Base-by-base conservation (phyloP, 2,797 vertebrate species). In the Erpetoichthys calabaricus region DNA sequence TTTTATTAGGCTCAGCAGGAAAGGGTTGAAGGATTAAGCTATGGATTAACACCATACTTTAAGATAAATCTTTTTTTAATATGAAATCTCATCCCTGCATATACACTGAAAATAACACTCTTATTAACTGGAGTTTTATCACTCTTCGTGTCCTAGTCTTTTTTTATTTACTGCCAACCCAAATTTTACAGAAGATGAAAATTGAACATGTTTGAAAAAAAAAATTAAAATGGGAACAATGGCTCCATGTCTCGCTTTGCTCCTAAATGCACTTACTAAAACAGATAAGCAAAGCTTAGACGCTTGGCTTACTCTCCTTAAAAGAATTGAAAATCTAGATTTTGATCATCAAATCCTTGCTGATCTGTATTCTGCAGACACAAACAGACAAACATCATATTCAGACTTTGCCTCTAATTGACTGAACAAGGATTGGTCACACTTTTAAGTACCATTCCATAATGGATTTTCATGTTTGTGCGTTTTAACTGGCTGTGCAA, bases 381-480 rank as follows among this genome's bases (percentile, higher is more conserved):
- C 70, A 71, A 73, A 78, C 78, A 79, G 80, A 80, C 75, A 79
- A 81, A 80, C 75, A 73, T 80, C 74, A 67, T 75, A 78, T 77
- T 77, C 77, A 71, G 75, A 62, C 77, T 77, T 79, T 9, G 62
- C 81, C 82, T 71, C 81, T 90, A 91, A 93, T 89, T 88, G 86
- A 86, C 86, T 80, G 80, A 88, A 87, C 84, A 87, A 82, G 86
- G 82, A 73, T 80, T 63, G 63, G 89, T 90, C 88, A 90, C 89
- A 91, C 86, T 86, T 83, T 85, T 86, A 85, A 81, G 79, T 81
- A 78, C 85, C 85, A 67, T 86, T 78, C 79, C 67, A 5, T 86
- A 91, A 90, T 89, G 88, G 89, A 91, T 91, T 91, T 89, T 81
- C 86, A 83, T 86, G 89, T 92, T 89, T 88, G 88, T 83, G 82